A percentile compares a stretch with the other conserved stretches of the same genome.
phyloP scores from a whole-genome alignment of 2,797 vertebrate species.

The Coregonus sp. region DNA sequence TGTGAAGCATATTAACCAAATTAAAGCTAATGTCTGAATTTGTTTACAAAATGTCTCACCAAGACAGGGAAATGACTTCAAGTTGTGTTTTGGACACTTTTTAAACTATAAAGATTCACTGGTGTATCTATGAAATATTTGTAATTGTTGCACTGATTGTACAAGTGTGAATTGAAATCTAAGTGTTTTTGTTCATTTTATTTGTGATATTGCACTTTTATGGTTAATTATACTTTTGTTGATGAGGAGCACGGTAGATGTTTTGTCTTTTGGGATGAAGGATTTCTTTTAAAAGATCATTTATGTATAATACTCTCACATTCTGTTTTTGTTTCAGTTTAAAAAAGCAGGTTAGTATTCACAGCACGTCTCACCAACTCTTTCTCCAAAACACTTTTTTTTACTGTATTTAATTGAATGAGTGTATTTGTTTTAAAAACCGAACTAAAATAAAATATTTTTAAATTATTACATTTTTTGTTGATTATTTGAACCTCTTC shows the following conservation, averaged over 20 bases:
- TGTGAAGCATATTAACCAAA: slow-evolving; percentile 54
- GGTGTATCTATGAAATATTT: slow-evolving; percentile 13
- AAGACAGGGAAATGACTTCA: background rate
- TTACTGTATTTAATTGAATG: slow-evolving; percentile 46
- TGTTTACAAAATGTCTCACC: slow-evolving; percentile 48
- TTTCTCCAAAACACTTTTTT: slow-evolving; percentile 41
- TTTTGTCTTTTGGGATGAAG: slow-evolving; percentile 10
- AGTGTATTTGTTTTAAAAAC: slow-evolving; percentile 20
- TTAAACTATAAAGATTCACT: slow-evolving; percentile 15
- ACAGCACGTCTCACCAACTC: slow-evolving; percentile 32
- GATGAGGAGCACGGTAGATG: background rate
- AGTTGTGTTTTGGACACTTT: slow-evolving; percentile 38
- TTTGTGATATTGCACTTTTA: slow-evolving; percentile 57
- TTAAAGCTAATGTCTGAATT: slow-evolving; percentile 40
- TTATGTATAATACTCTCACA: slow-evolving; percentile 45
- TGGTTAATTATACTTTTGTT: slow-evolving; percentile 22
- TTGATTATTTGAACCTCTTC: background rate
- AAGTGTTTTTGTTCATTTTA: slow-evolving; percentile 37
- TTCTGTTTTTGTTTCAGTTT: slow-evolving; percentile 36
- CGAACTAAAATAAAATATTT: background rate
- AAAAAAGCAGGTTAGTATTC: background rate
- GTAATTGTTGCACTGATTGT: slow-evolving; percentile 60
- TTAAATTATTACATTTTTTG: background rate
- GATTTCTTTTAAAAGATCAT: slow-evolving; percentile 15
- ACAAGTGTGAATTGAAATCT: slow-evolving; percentile 15